Evolutionary conservation across 2,797 vertebrate genomes (phyloP).

Genomic region (Anabas testudineus): DNA sequence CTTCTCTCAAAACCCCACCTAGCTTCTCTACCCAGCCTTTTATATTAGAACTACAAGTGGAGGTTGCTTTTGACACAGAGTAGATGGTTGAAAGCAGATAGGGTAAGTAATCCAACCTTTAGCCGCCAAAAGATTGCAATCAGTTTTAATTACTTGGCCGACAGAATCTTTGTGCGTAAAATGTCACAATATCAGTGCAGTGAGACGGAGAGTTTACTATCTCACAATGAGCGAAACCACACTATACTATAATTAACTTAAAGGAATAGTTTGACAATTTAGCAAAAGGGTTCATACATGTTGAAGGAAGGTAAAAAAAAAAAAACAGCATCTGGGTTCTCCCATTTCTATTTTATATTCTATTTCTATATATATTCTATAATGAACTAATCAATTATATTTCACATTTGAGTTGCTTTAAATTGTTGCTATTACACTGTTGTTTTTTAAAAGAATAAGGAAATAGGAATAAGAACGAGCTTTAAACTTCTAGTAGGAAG

Average conservation of each 20-base stretch:
- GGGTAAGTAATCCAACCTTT: slow-evolving; percentile 13
- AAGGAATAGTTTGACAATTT: neutral
- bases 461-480: too few species aligned
- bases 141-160: neutral
- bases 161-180: slow-evolving; percentile 1
- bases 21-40: slow-evolving; percentile 51
- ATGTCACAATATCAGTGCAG: neutral
- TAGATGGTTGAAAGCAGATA: slow-evolving; percentile 38
- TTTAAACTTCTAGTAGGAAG: neutral
- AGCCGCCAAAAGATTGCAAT: slow-evolving; percentile 26
- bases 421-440: neutral
- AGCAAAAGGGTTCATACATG: too few species aligned
- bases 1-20: slow-evolving; percentile 68
- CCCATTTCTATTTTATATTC: too few species aligned
- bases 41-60: slow-evolving; percentile 31
- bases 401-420: too few species aligned
- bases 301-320: too few species aligned
- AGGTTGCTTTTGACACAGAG: slow-evolving; percentile 54
- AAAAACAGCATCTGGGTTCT: too few species aligned
- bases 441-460: neutral
- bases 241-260: too few species aligned
- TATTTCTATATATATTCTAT: too few species aligned
- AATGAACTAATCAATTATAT: too few species aligned
- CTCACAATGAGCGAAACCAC: too few species aligned
- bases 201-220: neutral